A percentile compares a stretch with the other conserved stretches of the same genome.
Conservation (phyloP, 2,113 vertebrate species). For the Pelecanoides urinatrix region DNA sequence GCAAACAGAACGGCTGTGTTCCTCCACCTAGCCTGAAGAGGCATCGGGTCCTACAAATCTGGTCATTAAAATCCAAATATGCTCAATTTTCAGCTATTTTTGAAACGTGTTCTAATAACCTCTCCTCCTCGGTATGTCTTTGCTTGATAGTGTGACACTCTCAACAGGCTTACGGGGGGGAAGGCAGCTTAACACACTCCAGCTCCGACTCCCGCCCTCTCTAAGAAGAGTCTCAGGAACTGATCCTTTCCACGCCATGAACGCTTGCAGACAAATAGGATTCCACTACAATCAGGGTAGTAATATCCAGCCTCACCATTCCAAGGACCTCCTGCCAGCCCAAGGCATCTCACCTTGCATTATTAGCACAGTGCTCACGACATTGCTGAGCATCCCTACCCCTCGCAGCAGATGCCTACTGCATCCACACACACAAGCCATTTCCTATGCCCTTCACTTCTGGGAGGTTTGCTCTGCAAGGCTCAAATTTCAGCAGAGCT, state of each 20-base stretch:
- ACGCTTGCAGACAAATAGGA: background rate
- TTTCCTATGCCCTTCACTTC: background rate
- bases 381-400: background rate
- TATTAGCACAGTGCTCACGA: background rate
- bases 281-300: background rate
- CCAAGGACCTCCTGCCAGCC: background rate
- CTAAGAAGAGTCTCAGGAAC: background rate
- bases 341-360: background rate
- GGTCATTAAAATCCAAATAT: background rate
- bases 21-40: background rate
- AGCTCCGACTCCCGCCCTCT: background rate
- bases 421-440: background rate
- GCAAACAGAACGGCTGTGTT: background rate
- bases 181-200: background rate
- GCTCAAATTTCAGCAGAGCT: background rate
- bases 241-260: background rate
- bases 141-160: background rate
- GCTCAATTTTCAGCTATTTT: background rate
- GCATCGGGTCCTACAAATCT: background rate
- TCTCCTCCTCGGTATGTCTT: background rate
- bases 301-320: background rate
- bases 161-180: background rate
- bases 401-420: background rate
- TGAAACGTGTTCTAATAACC: background rate
- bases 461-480: background rate